Evolutionary conservation across 2,113 vertebrate species (phyloP).

Genomic region (Hemichromis elongatus): DNA sequence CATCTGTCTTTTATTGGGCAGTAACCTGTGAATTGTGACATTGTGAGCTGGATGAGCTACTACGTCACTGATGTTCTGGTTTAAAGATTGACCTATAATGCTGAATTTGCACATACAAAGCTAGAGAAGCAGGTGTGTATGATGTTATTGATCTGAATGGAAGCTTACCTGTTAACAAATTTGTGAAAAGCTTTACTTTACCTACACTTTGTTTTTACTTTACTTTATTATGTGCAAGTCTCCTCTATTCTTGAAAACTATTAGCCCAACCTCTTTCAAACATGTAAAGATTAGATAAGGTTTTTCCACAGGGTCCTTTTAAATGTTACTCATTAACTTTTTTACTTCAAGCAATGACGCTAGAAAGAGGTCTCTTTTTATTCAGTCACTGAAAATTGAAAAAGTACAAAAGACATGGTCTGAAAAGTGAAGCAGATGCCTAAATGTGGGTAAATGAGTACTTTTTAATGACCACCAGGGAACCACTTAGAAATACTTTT

Average conservation of each 20-base stretch:
- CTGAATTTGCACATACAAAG: background rate
- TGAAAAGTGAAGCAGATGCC: background rate
- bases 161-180: background rate
- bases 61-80: background rate
- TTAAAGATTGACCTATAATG: background rate
- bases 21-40: too few relatives aligned
- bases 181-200: background rate
- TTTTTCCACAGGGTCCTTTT: background rate
- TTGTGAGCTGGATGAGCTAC: too few relatives aligned
- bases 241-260: background rate
- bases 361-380: background rate
- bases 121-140: background rate
- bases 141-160: background rate
- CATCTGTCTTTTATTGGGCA: too few relatives aligned
- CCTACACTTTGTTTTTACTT: background rate
- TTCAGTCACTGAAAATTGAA: background rate
- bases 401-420: background rate
- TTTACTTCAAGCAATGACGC: background rate
- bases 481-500: background rate
- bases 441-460: background rate
- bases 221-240: background rate
- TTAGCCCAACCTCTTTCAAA: conserved; percentile 3
- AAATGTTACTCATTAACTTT: conserved; percentile 38
- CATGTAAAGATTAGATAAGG: conserved; percentile 20
- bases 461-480: background rate